Base-by-base conservation (phyloP, 2,797 vertebrate species). In the Anguilla obscura region DNA sequence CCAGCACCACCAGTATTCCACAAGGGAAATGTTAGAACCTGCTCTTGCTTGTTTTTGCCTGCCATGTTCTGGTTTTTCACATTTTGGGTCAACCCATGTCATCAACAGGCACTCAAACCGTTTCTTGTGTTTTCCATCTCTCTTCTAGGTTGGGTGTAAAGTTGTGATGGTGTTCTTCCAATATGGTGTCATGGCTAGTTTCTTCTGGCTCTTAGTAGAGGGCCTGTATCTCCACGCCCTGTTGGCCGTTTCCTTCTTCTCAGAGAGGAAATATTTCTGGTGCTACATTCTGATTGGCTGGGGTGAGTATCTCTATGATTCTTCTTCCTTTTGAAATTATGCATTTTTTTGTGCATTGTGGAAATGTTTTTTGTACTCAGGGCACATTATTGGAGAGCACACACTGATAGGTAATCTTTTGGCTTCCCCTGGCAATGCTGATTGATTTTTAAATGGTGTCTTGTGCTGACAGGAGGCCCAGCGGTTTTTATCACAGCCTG, bases 201-300 rank as follows among this genome's bases (percentile, higher is more conserved):
- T 97, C 96, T 98, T 99, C 95, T 99, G 98, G 98, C 96, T 99
- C 85, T 95, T 99, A 92, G 98, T 99, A 58, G 98, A 99, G 88
- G 97, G 98, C 1, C 92, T 99, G 86, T 99, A 99, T 92, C 97
- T 99, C 12, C 97, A 98, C 85, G 98, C 98, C 0, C 92, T 99
- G 80, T 90, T 99, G 86, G 98, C 98, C 0, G 96, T 99, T 89
- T 99, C 98, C 69, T 99, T 99, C 95, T 99, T 99, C 95, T 99
- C 98, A 0, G 98, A 99, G 94, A 97, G 96, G 94, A 99, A 98
- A 86, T 99, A 99, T 94, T 99, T 99, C 93, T 98, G 98, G 98
- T 98, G 97, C 91, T 99, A 99, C 95, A 99, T 99, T 93, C 87
- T 99, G 90, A 98, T 99, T n/a, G 98, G 98, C 93, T 99, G 98